These are phyloP conservation scores for Ivindomyrus marchei DNA, from an alignment of 2,113 vertebrate species.

Conservation along the genomic window DNA sequence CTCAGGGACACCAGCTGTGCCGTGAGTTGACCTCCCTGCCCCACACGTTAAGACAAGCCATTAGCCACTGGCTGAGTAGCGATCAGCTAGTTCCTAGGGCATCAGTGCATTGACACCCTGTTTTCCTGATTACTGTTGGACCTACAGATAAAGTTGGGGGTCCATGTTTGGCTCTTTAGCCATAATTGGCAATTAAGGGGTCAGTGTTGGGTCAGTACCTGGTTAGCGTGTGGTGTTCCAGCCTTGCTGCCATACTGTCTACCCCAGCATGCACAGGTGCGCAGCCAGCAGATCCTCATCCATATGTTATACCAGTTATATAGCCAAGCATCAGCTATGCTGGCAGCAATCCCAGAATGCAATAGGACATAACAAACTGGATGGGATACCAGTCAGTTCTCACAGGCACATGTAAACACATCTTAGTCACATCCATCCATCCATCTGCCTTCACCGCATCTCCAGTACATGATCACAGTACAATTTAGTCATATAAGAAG, in stretches of 20 bases:
- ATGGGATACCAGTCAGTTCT: not conserved
- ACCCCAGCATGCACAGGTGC: not conserved
- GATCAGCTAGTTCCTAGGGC: not conserved
- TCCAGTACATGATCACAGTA: not conserved
- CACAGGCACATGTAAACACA: not conserved
- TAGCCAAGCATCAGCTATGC: not conserved
- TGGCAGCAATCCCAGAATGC: constrained; percentile 2
- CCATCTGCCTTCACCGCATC: not conserved
- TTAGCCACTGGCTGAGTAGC: not conserved
- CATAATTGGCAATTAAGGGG: not conserved
- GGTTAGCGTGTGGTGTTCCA: not conserved
- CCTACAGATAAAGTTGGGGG: not conserved
- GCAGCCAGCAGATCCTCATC: not conserved
- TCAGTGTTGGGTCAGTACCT: not conserved
- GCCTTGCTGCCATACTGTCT: not conserved
- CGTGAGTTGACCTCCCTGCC: not conserved
- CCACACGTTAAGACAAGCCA: not conserved
- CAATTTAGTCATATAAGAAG: not conserved
- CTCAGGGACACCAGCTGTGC: constrained; percentile 16
- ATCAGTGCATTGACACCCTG: not conserved
- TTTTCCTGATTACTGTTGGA: not conserved
- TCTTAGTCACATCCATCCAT: not conserved
- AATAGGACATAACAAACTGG: not conserved
- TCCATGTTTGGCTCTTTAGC: not conserved
- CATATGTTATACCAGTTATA: not conserved